Evolutionary conservation across 2,888 invertebrate genomes (phyloP).

Genomic region (Rhamphomyia laevipes): DNA sequence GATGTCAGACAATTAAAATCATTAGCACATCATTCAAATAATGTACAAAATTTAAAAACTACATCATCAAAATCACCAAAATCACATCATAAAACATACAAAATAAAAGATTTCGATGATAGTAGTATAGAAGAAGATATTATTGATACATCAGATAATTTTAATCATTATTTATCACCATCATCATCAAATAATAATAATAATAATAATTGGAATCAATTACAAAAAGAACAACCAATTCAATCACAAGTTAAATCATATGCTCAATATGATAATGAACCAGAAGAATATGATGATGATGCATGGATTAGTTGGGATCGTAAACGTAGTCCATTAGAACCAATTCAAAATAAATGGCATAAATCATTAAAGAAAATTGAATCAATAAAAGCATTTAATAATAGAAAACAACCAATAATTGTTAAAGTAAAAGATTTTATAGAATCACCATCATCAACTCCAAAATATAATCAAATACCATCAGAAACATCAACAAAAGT

Average conservation of each 20-base stretch:
- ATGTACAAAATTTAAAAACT: no score
- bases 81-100: background rate
- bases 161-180: no score
- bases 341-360: background rate
- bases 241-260: background rate
- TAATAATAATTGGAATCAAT: conserved; percentile 7
- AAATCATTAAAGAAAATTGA: conserved; percentile 6
- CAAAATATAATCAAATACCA: conserved; percentile 4
- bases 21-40: conserved; percentile 43
- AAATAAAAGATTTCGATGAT: background rate
- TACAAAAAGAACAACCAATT: background rate
- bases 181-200: background rate
- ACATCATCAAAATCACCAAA: background rate
- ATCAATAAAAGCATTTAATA: conserved; percentile 11
- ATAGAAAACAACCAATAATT: conserved; percentile 14
- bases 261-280: conserved; percentile 18
- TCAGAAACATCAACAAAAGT: conserved; percentile 30
- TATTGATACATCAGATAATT: background rate
- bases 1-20: conserved; percentile 54
- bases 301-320: conserved; percentile 37
- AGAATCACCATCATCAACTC: background rate
- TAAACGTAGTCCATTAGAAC: conserved; percentile 29
- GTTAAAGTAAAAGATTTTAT: background rate
- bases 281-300: conserved; percentile 36
- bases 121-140: background rate